Evolutionary conservation across 2,113 vertebrate genomes (phyloP).

Genomic region (Trogon surrucura): DNA sequence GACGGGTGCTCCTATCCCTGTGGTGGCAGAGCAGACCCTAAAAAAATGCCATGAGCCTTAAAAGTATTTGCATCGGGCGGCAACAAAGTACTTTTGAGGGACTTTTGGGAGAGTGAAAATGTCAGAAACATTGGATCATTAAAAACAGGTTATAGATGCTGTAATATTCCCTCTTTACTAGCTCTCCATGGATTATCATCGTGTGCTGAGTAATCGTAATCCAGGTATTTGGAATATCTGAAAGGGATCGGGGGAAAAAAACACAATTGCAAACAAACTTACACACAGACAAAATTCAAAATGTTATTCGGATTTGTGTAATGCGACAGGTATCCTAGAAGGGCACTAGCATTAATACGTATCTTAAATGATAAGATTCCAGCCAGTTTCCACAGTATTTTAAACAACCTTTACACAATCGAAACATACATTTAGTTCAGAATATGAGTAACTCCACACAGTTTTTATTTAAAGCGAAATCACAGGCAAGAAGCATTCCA

Average conservation of each 20-base stretch:
- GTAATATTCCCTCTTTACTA: not conserved
- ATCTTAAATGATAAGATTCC: not conserved
- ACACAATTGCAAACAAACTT: not conserved
- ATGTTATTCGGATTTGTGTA: not conserved
- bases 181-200: not conserved
- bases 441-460: not conserved
- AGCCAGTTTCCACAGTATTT: not conserved
- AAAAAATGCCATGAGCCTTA: not conserved
- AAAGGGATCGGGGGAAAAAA: not conserved
- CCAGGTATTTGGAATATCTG: not conserved
- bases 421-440: not conserved
- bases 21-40: rapidly evolving
- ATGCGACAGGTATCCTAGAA: not conserved
- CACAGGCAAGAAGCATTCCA: not conserved
- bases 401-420: not conserved
- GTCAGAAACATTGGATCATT: not conserved
- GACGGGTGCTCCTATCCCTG: not conserved
- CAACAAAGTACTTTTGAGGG: not conserved
- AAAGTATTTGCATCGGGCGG: not conserved
- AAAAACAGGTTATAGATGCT: not conserved
- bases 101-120: not conserved
- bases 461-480: conserved; percentile 20
- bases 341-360: not conserved
- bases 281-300: not conserved
- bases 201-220: not conserved